phyloP scores from a whole-genome alignment of 2,888 invertebrate species.

The Apamea sordens region DNA sequence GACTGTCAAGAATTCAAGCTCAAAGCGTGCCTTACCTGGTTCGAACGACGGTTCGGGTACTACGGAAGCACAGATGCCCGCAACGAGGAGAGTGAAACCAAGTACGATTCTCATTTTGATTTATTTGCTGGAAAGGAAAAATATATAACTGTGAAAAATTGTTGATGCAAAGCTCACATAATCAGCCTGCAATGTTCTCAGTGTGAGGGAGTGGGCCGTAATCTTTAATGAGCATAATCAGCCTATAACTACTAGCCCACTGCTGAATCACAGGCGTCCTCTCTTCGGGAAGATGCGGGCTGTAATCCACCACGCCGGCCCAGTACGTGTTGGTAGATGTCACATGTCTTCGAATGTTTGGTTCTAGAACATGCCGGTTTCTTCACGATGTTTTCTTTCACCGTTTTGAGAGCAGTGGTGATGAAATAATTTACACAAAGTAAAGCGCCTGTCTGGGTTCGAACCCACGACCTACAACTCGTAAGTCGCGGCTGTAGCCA shows the following conservation, averaged over 20 bases:
- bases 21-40: slow-evolving; percentile 2
- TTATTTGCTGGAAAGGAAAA: background rate
- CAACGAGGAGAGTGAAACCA: slow-evolving; percentile 70
- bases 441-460: no score
- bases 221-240: background rate
- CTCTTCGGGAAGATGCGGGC: no score
- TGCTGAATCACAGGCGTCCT: no score
- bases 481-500: background rate
- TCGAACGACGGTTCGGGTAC: background rate
- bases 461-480: no score
- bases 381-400: no score
- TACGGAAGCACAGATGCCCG: slow-evolving; percentile 66
- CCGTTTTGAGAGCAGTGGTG: no score
- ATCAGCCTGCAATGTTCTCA: background rate
- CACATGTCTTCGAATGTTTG: no score
- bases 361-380: no score
- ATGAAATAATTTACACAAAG: no score
- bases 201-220: background rate
- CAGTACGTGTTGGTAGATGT: background rate
- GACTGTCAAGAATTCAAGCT: background rate
- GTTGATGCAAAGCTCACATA: background rate
- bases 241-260: background rate
- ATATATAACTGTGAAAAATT: no score
- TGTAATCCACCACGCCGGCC: background rate
- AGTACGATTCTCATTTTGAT: slow-evolving; percentile 74